These are phyloP conservation scores for Ceraclea dissimilis DNA, from an alignment of 2,888 invertebrate species.

Conservation along the genomic window DNA sequence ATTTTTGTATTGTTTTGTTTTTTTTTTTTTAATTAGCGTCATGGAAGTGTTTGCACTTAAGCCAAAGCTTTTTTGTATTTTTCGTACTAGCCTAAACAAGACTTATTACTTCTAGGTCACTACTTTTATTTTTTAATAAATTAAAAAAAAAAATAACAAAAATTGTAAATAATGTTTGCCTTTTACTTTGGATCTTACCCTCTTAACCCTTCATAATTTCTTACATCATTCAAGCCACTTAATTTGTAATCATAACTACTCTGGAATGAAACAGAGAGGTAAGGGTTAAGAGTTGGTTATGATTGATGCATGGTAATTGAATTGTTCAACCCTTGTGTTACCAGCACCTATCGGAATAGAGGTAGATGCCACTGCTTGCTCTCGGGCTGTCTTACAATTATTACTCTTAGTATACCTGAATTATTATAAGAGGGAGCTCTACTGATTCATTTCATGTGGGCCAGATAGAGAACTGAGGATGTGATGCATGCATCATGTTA, in stretches of 20 bases:
- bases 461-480: too few species aligned
- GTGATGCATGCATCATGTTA: too few species aligned
- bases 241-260: constrained; percentile 1
- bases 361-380: too few species aligned
- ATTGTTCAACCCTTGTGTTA: too few species aligned
- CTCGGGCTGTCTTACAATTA: too few species aligned
- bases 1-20: constrained; percentile 29
- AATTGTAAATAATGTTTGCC: constrained; percentile 41
- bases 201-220: constrained; percentile 4
- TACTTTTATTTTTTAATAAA: constrained; percentile 47
- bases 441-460: too few species aligned
- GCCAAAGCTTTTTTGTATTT: constrained; percentile 53
- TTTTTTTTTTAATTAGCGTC: constrained; percentile 17
- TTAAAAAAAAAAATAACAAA: constrained; percentile 45
- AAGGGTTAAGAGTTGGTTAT: too few species aligned
- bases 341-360: too few species aligned
- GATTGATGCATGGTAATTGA: too few species aligned
- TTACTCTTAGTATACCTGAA: too few species aligned
- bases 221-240: constrained; percentile 1
- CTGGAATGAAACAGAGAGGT: background rate
- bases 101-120: constrained; percentile 55
- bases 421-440: too few species aligned
- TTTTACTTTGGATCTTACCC: constrained; percentile 27
- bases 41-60: constrained; percentile 31
- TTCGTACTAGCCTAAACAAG: constrained; percentile 54